phyloP scores from a whole-genome alignment of 2,797 vertebrate species.

The Neopelma chrysocephalum region DNA sequence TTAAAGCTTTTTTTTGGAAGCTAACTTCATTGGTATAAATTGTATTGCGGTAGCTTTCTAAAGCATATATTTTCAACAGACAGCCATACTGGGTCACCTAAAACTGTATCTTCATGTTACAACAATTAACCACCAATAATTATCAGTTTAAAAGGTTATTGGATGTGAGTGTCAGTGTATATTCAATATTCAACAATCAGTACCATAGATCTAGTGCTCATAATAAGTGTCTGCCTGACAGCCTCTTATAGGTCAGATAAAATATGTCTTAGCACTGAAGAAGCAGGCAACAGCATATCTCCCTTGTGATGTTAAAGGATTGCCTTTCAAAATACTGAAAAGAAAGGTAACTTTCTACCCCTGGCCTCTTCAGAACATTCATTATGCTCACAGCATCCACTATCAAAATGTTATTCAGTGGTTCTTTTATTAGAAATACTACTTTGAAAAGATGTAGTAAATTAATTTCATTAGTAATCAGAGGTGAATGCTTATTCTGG shows the following conservation, averaged over 20 bases:
- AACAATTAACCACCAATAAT: constrained; percentile 38
- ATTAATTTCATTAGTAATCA: constrained; percentile 62
- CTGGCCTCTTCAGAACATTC: constrained; percentile 48
- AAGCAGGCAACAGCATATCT: not conserved
- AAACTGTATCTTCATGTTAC: constrained; percentile 18
- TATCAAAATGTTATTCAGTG: constrained; percentile 57
- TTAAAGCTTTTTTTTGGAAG: constrained; percentile 68
- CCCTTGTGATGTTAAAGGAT: constrained; percentile 10
- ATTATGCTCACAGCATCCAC: constrained; percentile 33
- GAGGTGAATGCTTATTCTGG: constrained; percentile 32
- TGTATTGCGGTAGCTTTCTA: constrained; percentile 44
- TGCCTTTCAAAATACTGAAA: constrained; percentile 52
- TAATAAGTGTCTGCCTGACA: constrained; percentile 42
- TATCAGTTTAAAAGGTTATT: constrained; percentile 48
- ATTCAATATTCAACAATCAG: constrained; percentile 47
- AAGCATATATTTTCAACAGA: constrained; percentile 12
- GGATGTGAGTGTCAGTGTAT: constrained; percentile 17
- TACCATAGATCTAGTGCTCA: constrained; percentile 40
- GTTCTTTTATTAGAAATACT: constrained; percentile 57
- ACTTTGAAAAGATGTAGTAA: constrained; percentile 42
- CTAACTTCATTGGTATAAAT: constrained; percentile 56
- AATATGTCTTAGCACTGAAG: constrained; percentile 8
- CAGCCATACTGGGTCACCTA: not conserved
- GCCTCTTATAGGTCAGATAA: constrained; percentile 54
- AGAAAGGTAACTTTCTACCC: constrained; percentile 55